These are phyloP conservation scores for Drosophila emarginata DNA, from an alignment of 2,888 invertebrate genomes.

Conservation along the genomic window DNA sequence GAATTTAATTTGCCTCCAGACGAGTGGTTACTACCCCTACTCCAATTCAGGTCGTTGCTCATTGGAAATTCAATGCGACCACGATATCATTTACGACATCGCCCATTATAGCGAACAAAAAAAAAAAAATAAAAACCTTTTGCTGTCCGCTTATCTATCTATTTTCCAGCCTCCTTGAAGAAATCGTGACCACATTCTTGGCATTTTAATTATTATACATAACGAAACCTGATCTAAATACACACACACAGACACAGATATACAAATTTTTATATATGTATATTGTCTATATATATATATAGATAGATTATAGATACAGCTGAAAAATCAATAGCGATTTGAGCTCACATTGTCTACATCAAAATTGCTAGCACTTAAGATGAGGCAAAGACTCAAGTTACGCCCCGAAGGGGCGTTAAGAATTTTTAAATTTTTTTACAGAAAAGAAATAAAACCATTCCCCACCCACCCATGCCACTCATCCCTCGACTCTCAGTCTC, in stretches of 20 bases:
- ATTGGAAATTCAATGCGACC: conserved; percentile 57
- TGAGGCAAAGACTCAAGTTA: conserved; percentile 6
- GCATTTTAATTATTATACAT: conserved; percentile 43
- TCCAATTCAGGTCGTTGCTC: conserved; percentile 26
- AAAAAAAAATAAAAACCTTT: conserved; percentile 9
- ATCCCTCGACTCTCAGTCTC: background rate
- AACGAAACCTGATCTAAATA: conserved; percentile 34
- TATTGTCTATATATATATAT: background rate
- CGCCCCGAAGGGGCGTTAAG: background rate
- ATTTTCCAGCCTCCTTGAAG: conserved; percentile 10
- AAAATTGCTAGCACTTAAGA: conserved; percentile 14
- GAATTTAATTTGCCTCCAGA: conserved; percentile 4
- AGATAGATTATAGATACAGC: conserved; percentile 15
- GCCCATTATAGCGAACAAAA: conserved; percentile 36
- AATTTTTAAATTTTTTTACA: conserved; percentile 22
- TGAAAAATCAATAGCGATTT: conserved; percentile 40
- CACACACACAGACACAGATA: background rate
- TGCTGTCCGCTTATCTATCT: conserved; percentile 4
- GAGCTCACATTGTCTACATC: conserved; percentile 7
- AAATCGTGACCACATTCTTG: conserved; percentile 37
- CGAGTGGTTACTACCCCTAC: background rate
- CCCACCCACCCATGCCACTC: no score
- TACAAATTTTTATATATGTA: background rate
- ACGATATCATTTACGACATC: conserved; percentile 53
- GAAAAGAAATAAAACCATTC: no score